Base-by-base conservation (phyloP, 2,888 invertebrate genomes). In the Macaria notata region DNA sequence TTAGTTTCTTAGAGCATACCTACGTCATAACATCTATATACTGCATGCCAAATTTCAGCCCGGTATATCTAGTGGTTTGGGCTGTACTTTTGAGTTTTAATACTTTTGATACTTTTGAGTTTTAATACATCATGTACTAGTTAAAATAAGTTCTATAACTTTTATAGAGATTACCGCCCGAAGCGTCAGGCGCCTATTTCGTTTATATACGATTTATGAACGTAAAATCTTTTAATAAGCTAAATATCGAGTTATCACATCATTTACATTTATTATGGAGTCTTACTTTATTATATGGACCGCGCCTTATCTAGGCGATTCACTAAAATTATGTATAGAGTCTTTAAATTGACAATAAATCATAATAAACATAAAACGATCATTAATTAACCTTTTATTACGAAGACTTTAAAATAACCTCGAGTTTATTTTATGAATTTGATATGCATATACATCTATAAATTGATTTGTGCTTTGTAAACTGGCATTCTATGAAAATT, bases 141-240 rank as follows among this genome's bases (percentile, higher is more conserved):
- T 46, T 38, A 42, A 43, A 58, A 49, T 58, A 54, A 58, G 77
- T 74, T 74, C 68, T 72, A 74, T 82, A 83, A 83, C 19, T 19
- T 1, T 83, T 80, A 81, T 72, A 65, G 68, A 48, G 61, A 58
- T 45, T 42, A 53, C 63, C 52, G 49, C 60, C 48, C 45, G 51
- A 33, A 63, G 63, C 56, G 69, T 73, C 71, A 63, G 55, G 61
- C 62, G 65, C 70, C 72, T 78, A 78, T 78, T 84, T 80, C 77
- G 76, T 78, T 78, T 75, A 77, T 74, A n/a, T 72, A 76, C 76
- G 70, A 78, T 81, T 79, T 81, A 79, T 79, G 76, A 70, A 76
- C 69, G 70, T 76, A 61, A 69, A 74, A 70, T 68, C 65, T 69
- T 69, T 72, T 67, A 78, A 75, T 76, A 69, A 73, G 70, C 72